Conservation (phyloP, 1,140 invertebrate species). For the Eufriesea mexicana region DNA sequence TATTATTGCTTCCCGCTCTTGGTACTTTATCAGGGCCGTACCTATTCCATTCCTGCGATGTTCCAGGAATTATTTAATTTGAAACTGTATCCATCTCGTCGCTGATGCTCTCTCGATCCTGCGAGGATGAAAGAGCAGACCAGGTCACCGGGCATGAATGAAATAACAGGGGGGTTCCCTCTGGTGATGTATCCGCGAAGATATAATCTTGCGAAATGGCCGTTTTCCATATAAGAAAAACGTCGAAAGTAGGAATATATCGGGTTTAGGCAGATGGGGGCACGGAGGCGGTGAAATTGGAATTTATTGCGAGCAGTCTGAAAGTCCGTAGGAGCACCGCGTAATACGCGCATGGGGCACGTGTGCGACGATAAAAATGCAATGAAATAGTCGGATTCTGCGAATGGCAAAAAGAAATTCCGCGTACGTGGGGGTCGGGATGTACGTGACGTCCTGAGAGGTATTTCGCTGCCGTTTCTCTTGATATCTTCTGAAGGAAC, state of each 20-base stretch:
- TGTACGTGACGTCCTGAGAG: not conserved
- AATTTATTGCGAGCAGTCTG: conserved; percentile 46
- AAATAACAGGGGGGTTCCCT: not conserved
- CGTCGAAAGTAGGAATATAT: conserved; percentile 11
- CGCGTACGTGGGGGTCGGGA: not conserved
- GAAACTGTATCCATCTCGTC: too few species aligned
- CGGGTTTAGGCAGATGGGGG: conserved; percentile 36
- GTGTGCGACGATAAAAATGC: conserved; percentile 13
- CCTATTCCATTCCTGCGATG: too few species aligned
- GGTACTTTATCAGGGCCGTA: too few species aligned
- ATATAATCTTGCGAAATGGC: not conserved
- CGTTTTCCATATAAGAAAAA: not conserved
- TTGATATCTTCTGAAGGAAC: not conserved
- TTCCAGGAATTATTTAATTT: too few species aligned
- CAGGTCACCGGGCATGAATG: not conserved
- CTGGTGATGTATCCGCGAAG: not conserved
- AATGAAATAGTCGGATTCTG: conserved; percentile 23
- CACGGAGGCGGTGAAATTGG: conserved; percentile 49
- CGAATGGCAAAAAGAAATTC: not conserved
- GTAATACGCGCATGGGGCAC: not conserved
- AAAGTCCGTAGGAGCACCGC: conserved; percentile 20
- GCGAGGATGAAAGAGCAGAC: too few species aligned
- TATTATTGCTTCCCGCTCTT: too few species aligned
- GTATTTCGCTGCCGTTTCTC: not conserved
- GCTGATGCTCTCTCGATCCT: too few species aligned